Conservation (phyloP, 2,113 vertebrate genomes). For the Albula goreensis region DNA sequence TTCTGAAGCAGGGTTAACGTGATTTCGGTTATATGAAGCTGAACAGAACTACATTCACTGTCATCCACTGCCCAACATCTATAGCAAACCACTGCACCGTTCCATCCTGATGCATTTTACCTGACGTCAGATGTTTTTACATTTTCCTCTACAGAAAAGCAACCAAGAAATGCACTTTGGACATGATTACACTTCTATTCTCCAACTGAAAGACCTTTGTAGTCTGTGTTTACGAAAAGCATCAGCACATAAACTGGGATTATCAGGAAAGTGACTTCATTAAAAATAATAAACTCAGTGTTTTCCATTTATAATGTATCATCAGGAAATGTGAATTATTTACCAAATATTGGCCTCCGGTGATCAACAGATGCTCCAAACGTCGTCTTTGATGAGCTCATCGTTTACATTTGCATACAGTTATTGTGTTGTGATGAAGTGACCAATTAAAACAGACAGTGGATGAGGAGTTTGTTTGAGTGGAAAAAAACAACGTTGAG, state of each 20-base stretch:
- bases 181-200: background rate
- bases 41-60: too few species aligned
- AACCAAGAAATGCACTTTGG: background rate
- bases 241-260: background rate
- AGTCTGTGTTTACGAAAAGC: background rate
- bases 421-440: background rate
- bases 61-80: too few species aligned
- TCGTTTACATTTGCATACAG: background rate
- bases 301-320: background rate
- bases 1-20: too few species aligned
- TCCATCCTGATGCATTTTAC: too few species aligned
- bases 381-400: background rate
- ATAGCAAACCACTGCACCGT: too few species aligned
- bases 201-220: background rate
- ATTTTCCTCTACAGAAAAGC: too few species aligned
- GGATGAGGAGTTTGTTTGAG: too few species aligned
- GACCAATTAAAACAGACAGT: background rate
- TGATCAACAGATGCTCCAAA: background rate
- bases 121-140: too few species aligned
- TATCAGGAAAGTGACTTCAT: background rate
- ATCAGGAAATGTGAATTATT: background rate
- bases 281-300: background rate
- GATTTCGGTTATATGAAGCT: too few species aligned
- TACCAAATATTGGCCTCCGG: background rate
- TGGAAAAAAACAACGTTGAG: too few species aligned